phyloP scores from a whole-genome alignment of 2,888 invertebrate species.

The Anodontia alba region DNA sequence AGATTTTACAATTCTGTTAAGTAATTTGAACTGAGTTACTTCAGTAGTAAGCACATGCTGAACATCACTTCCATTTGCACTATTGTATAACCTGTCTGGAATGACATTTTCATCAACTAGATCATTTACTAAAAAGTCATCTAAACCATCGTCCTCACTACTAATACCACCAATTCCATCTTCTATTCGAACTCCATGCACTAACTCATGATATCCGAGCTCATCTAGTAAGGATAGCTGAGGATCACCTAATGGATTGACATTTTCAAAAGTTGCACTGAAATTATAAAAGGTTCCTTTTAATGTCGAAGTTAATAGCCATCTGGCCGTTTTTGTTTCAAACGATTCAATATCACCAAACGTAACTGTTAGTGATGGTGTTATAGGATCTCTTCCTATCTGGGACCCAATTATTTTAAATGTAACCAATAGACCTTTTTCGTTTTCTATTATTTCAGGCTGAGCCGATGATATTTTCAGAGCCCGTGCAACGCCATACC shows the following conservation, averaged over 20 bases:
- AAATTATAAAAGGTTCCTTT: slow-evolving; percentile 71
- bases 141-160: slow-evolving; percentile 45
- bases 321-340: slow-evolving; percentile 63
- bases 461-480: slow-evolving; percentile 71
- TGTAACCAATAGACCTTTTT: slow-evolving; percentile 68
- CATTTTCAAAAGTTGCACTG: slow-evolving; percentile 72
- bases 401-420: slow-evolving; percentile 70
- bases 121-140: slow-evolving; percentile 69
- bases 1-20: background rate
- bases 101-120: slow-evolving; percentile 48
- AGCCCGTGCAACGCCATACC: slow-evolving; percentile 65
- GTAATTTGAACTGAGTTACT: background rate
- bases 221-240: slow-evolving; percentile 67
- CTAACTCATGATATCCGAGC: slow-evolving; percentile 63
- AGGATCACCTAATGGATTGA: slow-evolving; percentile 72
- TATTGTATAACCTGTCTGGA: slow-evolving; percentile 62
- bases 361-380: slow-evolving; percentile 65
- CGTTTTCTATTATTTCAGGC: slow-evolving; percentile 75
- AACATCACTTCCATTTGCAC: slow-evolving; percentile 48
- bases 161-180: slow-evolving; percentile 1
- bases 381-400: slow-evolving; percentile 48
- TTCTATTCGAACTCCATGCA: slow-evolving; percentile 63
- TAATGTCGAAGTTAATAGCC: slow-evolving; percentile 67
- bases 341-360: slow-evolving; percentile 68
- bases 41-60: slow-evolving; percentile 19